Percentiles rank a stretch among this genome's conserved stretches.
These are phyloP conservation scores for Acromyrmex echinatior DNA, from an alignment of 1,140 invertebrate species.

Conservation along the genomic window DNA sequence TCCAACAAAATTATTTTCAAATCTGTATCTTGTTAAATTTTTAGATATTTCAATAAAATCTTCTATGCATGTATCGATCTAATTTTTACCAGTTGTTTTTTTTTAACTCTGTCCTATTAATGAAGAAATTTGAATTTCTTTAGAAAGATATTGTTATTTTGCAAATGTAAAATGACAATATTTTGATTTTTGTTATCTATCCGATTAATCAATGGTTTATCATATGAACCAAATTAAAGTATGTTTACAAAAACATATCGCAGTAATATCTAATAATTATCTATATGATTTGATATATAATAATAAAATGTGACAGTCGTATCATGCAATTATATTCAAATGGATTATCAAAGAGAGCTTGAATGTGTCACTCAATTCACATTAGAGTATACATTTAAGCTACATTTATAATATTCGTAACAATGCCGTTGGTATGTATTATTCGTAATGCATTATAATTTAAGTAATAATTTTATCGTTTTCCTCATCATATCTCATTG, in stretches of 20 bases:
- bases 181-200: slow-evolving; percentile 2
- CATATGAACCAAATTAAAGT: background rate
- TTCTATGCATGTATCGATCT: too few relatives aligned
- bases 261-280: slow-evolving; percentile 40
- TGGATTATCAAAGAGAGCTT: slow-evolving; percentile 43
- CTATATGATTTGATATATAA: slow-evolving; percentile 19
- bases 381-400: slow-evolving; percentile 25
- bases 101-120: too few relatives aligned
- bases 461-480: background rate
- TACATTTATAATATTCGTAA: background rate
- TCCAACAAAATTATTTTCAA: too few relatives aligned
- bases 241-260: slow-evolving; percentile 4
- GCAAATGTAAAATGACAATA: background rate
- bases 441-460: background rate
- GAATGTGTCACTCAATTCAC: slow-evolving; percentile 33
- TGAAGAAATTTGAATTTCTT: background rate
- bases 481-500: background rate
- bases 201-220: background rate
- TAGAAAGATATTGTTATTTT: background rate
- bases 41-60: too few relatives aligned
- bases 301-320: slow-evolving; percentile 19
- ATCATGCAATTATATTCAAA: slow-evolving; percentile 47
- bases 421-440: slow-evolving; percentile 10
- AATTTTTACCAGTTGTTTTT: too few relatives aligned
- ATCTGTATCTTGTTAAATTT: too few relatives aligned